phyloP scores from a whole-genome alignment of 2,888 invertebrate genomes.

The Latrodectus elegans region DNA sequence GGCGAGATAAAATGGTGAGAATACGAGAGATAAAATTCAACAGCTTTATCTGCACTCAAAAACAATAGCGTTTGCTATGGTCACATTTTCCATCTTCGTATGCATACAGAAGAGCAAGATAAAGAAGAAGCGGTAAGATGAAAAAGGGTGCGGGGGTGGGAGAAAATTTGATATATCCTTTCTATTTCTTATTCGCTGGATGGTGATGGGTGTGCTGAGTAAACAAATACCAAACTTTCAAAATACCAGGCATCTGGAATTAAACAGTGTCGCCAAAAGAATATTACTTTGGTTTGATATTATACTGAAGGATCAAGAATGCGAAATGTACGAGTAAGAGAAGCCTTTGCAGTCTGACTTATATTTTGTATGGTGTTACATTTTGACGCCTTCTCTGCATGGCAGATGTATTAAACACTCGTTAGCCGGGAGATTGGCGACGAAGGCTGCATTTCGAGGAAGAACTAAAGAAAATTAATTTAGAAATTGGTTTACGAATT shows the following conservation, averaged over 20 bases:
- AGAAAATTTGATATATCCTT: constrained; percentile 52
- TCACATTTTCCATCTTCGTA: constrained; percentile 42
- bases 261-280: constrained; percentile 13
- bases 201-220: constrained; percentile 15
- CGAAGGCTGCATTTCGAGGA: too few species aligned
- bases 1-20: not conserved
- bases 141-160: not conserved
- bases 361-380: too few species aligned
- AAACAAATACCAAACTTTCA: constrained; percentile 37
- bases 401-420: too few species aligned
- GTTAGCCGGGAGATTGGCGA: too few species aligned
- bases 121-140: not conserved
- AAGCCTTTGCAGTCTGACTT: not conserved
- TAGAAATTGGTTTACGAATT: too few species aligned
- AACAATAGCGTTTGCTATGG: constrained; percentile 55
- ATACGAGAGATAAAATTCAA: not conserved
- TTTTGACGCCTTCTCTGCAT: too few species aligned
- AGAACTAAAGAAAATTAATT: too few species aligned
- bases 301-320: not conserved
- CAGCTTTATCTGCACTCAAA: constrained; percentile 35
- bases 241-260: constrained; percentile 20
- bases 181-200: constrained; percentile 28
- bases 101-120: constrained; percentile 28
- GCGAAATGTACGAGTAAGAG: not conserved
- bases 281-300: constrained; percentile 1